Base-by-base conservation (phyloP, 2,888 invertebrate species). In the Uropetala carovei region DNA sequence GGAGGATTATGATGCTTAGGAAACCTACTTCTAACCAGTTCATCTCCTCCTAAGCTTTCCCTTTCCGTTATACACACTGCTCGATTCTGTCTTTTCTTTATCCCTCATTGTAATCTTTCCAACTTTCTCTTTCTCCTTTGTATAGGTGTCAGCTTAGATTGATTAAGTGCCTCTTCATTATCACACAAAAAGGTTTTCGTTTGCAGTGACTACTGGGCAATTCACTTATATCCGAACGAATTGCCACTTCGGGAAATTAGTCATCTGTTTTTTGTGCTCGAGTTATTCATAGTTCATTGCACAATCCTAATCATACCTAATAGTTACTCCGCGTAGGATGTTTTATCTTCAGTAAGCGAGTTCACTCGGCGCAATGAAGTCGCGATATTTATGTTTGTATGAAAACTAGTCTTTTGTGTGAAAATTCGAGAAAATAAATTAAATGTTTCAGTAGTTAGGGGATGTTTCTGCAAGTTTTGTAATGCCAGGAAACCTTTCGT, bases 131-230 rank as follows among this genome's bases (percentile, higher is more conserved):
- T 30, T 3, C 59, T 59, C 59, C 59, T 59, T 59, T 59, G 86
- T 83, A 56, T 57, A 57, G n/a, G 56, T 57, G 83, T 86, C 59
- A 86, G 30, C 86, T 22, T 16, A 59, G 59, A 59, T 86, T 86
- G 86, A 86, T 86, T 59, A 60, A 86, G 60, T n/a, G 59, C 27
- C 27, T n/a, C n/a, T 86, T 27, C 59, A 86, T 86, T 59, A 59
- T 58, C 22, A 30, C 22, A 13, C 18, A 64, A n/a, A 64, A 64
- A 60, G 59, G 18, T 27, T 16, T 60, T 86, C 27, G 58, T 27
- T 30, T 18, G 60, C 27, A 59, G 30, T 18, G 60, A 60, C 86
- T 60, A 86, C 86, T 60, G 60, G 86, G 83, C 18, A 86, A 60
- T 86, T 64, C 64, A 16, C 64, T 64, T 16, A n/a, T 14, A 60